These are phyloP conservation scores for Temnothorax ravouxi DNA, from an alignment of 2,888 invertebrate genomes.

Conservation along the genomic window DNA sequence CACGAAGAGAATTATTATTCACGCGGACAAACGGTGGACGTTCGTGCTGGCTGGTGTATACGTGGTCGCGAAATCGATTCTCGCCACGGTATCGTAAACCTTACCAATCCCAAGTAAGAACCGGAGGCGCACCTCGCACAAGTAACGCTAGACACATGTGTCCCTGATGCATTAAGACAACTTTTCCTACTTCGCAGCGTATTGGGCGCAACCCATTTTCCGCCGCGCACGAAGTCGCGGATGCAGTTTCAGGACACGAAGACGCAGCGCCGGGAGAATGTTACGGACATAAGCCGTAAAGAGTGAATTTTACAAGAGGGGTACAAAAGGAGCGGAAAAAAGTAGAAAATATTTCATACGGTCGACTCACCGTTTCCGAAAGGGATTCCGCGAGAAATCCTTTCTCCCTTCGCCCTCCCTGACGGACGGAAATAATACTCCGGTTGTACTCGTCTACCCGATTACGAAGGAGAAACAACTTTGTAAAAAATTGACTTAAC, in stretches of 20 bases:
- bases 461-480: slow-evolving; percentile 7
- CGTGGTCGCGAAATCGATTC: slow-evolving; percentile 41
- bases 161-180: slow-evolving; percentile 52
- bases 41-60: slow-evolving; percentile 29
- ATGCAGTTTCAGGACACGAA: slow-evolving; percentile 32
- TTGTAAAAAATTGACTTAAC: slow-evolving; percentile 11
- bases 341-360: not conserved
- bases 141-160: slow-evolving; percentile 15
- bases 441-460: not conserved
- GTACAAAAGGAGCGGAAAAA: not conserved
- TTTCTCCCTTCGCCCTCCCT: too few species aligned
- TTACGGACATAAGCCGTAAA: slow-evolving; percentile 21
- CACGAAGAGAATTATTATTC: not conserved
- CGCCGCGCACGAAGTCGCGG: slow-evolving; percentile 12
- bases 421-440: not conserved
- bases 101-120: slow-evolving; percentile 43
- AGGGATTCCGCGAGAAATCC: not conserved
- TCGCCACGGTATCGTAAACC: slow-evolving; percentile 31
- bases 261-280: not conserved
- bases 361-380: not conserved
- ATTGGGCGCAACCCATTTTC: slow-evolving; percentile 26
- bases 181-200: slow-evolving; percentile 22
- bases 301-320: slow-evolving; percentile 10
- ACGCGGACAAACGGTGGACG: not conserved
- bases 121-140: not conserved